Evolutionary conservation across 2,113 vertebrate genomes (phyloP).

Genomic region (Pheucticus melanocephalus): DNA sequence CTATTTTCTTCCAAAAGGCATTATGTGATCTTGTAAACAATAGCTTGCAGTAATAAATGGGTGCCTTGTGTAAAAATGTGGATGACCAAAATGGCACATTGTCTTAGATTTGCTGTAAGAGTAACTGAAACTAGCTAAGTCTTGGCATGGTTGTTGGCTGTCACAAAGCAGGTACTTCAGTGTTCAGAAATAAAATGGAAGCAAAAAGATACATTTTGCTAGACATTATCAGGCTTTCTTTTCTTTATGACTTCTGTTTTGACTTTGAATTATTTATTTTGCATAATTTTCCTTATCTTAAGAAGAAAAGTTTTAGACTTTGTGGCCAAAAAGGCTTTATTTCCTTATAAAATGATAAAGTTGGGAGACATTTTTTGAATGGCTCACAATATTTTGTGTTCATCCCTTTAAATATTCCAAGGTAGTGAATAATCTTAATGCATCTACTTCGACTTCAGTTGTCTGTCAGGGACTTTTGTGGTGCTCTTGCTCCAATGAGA

Average conservation of each 20-base stretch:
- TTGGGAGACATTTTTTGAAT: background rate
- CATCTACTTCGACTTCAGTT: background rate
- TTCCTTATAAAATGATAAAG: conserved; percentile 24
- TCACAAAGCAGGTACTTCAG: background rate
- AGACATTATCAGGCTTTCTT: background rate
- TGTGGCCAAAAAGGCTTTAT: background rate
- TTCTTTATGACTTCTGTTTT: background rate
- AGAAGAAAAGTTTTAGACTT: background rate
- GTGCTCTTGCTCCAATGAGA: conserved; percentile 30
- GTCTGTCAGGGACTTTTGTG: conserved; percentile 57
- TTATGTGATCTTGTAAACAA: background rate
- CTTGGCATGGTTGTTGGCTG: background rate
- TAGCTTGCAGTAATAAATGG: background rate
- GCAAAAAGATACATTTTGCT: background rate
- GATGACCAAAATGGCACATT: background rate
- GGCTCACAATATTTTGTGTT: background rate
- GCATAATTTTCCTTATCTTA: background rate
- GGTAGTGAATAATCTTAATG: conserved; percentile 42
- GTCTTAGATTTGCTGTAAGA: background rate
- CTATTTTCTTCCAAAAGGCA: background rate
- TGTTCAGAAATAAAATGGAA: background rate
- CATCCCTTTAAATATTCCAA: conserved; percentile 15
- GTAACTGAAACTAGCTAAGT: background rate
- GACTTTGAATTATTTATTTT: background rate
- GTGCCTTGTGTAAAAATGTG: background rate